These are phyloP conservation scores for Lethrus apterus DNA, from an alignment of 1,140 invertebrate genomes.

Conservation along the genomic window DNA sequence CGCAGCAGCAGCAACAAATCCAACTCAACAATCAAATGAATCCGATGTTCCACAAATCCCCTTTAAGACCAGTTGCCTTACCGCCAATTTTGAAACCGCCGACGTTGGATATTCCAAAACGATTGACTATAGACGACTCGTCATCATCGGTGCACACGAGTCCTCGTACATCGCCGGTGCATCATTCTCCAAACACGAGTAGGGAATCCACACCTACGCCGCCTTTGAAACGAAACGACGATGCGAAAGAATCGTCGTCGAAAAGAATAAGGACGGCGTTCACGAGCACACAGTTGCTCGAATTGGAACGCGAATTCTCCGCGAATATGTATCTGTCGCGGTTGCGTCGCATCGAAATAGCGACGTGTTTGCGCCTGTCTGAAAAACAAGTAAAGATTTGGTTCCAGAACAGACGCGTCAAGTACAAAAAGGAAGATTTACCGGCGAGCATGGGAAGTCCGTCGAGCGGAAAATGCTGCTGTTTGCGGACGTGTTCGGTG, in stretches of 20 bases:
- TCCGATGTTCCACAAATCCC: conserved; percentile 17
- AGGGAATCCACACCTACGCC: conserved; percentile 51
- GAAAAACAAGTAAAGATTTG: conserved; percentile 96
- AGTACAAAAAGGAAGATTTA: conserved; percentile 79
- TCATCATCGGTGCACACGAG: not conserved
- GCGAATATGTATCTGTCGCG: conserved; percentile 87
- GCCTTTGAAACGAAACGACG: conserved; percentile 45
- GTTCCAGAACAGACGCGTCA: conserved; percentile 88
- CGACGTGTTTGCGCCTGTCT: conserved; percentile 75
- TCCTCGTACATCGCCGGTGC: conserved; percentile 40
- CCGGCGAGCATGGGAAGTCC: conserved; percentile 16
- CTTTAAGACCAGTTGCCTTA: conserved; percentile 31
- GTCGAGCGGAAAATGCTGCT: conserved; percentile 30
- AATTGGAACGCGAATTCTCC: conserved; percentile 85
- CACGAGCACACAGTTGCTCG: conserved; percentile 83
- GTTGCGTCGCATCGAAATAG: conserved; percentile 84
- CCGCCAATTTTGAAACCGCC: conserved; percentile 17
- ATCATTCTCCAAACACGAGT: conserved; percentile 44
- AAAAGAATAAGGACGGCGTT: conserved; percentile 86
- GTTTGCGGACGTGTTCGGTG: conserved; percentile 24
- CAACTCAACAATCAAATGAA: conserved; percentile 12
- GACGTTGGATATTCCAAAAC: not conserved
- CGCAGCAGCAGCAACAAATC: conserved; percentile 46
- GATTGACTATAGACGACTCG: not conserved
- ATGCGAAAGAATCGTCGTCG: conserved; percentile 47